Conservation (phyloP, 2,797 vertebrate species). For the Tragopan temminckii region DNA sequence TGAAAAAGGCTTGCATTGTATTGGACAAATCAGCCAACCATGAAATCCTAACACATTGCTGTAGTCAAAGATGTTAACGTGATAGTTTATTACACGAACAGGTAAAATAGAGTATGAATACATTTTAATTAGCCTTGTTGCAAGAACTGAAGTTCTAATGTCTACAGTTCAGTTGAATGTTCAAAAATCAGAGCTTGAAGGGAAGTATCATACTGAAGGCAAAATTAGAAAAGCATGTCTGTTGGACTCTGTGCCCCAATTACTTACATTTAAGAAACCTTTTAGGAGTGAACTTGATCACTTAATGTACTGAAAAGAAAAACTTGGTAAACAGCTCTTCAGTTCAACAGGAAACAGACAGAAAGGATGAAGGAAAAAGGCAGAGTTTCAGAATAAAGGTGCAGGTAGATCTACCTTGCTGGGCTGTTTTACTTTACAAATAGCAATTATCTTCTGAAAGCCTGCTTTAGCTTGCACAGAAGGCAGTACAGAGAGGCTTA, state of each 20-base stretch:
- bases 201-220: background rate
- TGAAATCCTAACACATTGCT: background rate
- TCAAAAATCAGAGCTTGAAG: background rate
- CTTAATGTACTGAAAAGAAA: fast-evolving
- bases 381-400: background rate
- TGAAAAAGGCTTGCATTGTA: background rate
- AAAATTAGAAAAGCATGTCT: background rate
- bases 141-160: background rate
- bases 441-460: background rate
- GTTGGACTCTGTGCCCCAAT: background rate
- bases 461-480: background rate
- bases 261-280: background rate
- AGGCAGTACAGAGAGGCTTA: background rate
- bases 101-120: background rate
- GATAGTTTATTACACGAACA: background rate
- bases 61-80: background rate
- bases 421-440: background rate
- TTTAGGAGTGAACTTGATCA: background rate
- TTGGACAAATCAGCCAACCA: background rate
- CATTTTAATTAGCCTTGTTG: background rate
- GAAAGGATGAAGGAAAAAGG: background rate
- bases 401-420: background rate
- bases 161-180: fast-evolving
- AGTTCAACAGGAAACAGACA: background rate
- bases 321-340: background rate